phyloP scores from a whole-genome alignment of 2,888 invertebrate species.

The Aphidoletes aphidimyza region DNA sequence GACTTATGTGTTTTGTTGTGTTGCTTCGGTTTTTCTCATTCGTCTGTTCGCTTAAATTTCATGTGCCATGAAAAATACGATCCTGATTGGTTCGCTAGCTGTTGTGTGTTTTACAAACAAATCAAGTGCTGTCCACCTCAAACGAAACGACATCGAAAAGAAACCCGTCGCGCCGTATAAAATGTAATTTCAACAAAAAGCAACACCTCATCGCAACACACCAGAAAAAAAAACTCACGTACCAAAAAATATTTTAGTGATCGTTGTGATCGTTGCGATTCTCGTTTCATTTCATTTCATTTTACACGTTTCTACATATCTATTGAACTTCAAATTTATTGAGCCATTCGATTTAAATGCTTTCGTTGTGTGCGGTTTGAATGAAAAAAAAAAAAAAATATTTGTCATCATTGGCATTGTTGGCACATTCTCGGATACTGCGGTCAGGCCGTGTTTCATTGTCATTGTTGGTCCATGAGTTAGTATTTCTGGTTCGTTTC shows the following conservation, averaged over 20 bases:
- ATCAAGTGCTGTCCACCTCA: conserved; percentile 31
- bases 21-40: not conserved
- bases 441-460: too few relatives aligned
- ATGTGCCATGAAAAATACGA: not conserved
- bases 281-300: not conserved
- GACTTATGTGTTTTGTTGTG: not conserved
- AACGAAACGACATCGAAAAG: not conserved
- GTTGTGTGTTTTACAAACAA: conserved; percentile 21
- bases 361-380: conserved; percentile 36
- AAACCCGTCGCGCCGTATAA: not conserved
- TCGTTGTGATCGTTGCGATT: not conserved
- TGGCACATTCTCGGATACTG: too few relatives aligned
- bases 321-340: conserved; percentile 53
- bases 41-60: not conserved
- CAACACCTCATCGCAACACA: conserved; percentile 26
- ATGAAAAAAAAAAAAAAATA: not conserved
- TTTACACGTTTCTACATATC: not conserved
- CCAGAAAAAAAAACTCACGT: conserved; percentile 12
- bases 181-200: not conserved
- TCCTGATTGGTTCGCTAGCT: not conserved
- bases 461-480: conserved; percentile 4
- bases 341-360: conserved; percentile 25
- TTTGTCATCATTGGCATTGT: too few relatives aligned
- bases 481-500: conserved; percentile 30
- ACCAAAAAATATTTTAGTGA: not conserved